Evolutionary conservation across 2,797 vertebrate species (phyloP).

Genomic region (Lacerta agilis): DNA sequence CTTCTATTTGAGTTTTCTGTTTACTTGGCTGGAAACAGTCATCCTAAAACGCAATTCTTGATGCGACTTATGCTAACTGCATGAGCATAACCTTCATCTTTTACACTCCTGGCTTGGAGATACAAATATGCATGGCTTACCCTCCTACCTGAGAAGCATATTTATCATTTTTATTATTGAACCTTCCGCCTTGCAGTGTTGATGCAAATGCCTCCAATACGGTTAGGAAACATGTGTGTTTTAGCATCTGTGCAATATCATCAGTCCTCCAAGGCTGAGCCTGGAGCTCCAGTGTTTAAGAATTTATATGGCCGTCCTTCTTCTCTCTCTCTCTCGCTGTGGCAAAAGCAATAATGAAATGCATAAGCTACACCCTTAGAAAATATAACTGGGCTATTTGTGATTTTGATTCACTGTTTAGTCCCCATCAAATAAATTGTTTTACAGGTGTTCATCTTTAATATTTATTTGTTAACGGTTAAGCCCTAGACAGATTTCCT

Average conservation of each 20-base stretch:
- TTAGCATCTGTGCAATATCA: slow-evolving; percentile 69
- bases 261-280: slow-evolving; percentile 67
- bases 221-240: slow-evolving; percentile 62
- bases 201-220: slow-evolving; percentile 71
- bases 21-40: slow-evolving; percentile 4
- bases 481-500: slow-evolving; percentile 55
- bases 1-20: not conserved
- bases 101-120: slow-evolving; percentile 41
- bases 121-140: slow-evolving; percentile 5
- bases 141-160: slow-evolving; percentile 35
- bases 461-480: slow-evolving; percentile 66
- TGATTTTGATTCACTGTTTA: slow-evolving; percentile 74
- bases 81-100: not conserved
- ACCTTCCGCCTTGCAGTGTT: slow-evolving; percentile 58
- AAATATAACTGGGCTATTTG: slow-evolving; percentile 74
- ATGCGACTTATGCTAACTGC: not conserved
- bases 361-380: slow-evolving; percentile 60
- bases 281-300: slow-evolving; percentile 66
- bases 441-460: slow-evolving; percentile 66
- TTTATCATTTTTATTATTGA: slow-evolving; percentile 71
- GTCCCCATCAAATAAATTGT: slow-evolving; percentile 70
- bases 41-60: slow-evolving; percentile 10
- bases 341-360: slow-evolving; percentile 73
- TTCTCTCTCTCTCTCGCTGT: slow-evolving; percentile 43
- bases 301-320: slow-evolving; percentile 69